Evolutionary conservation across 64 coral and sea anemone species (phyloP).

Genomic region (Astreopora myriophthalma): DNA sequence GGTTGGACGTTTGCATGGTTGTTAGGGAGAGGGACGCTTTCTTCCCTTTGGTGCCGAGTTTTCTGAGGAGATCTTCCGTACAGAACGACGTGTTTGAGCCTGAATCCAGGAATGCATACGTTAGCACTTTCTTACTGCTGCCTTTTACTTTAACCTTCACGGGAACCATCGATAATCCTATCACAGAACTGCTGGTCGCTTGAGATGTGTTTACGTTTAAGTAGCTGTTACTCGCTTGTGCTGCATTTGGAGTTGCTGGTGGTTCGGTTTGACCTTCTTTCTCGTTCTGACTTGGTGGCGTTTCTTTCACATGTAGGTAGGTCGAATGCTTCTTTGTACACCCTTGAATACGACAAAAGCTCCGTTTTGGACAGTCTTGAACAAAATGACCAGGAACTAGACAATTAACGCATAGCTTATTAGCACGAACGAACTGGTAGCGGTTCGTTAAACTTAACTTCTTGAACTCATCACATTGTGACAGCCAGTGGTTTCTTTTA

Average conservation of each 20-base stretch:
- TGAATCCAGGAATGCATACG: background rate
- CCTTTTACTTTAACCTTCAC: background rate
- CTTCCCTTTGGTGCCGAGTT: background rate
- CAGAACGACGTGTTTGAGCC: background rate
- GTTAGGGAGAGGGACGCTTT: background rate
- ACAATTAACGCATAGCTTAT: background rate
- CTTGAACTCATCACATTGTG: constrained; percentile 10
- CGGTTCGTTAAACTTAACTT: constrained; percentile 32
- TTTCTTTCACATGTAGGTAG: constrained; percentile 49
- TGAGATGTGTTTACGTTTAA: background rate
- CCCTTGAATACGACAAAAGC: constrained; percentile 59
- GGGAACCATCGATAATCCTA: background rate
- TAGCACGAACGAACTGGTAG: constrained; percentile 43
- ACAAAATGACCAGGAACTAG: background rate
- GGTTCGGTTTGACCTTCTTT: background rate
- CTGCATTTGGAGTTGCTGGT: background rate
- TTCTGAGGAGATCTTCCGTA: background rate
- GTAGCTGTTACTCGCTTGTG: background rate
- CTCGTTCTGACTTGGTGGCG: background rate
- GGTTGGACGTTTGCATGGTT: background rate
- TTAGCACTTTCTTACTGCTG: background rate
- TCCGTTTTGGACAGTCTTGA: constrained; percentile 41
- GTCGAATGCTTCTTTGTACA: constrained; percentile 64
- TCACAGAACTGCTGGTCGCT: background rate
- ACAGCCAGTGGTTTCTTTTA: constrained; percentile 9